Percentiles rank a stretch among this genome's conserved stretches.
Evolutionary conservation across 1,140 invertebrate genomes (phyloP).

Genomic region (Leptinotarsa lineolata): DNA sequence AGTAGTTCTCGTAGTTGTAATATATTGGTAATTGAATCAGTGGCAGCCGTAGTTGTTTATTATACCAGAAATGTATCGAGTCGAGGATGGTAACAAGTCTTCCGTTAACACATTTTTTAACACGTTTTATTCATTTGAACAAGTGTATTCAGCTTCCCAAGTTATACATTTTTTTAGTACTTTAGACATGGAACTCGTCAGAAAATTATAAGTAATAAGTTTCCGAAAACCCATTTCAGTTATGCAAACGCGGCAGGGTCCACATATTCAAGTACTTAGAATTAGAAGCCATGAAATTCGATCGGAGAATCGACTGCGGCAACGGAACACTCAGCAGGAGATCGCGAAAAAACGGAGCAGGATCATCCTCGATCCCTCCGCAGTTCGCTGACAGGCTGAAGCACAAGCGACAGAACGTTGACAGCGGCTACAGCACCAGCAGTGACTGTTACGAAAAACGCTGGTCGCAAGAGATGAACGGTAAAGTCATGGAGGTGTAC

Average conservation of each 20-base stretch:
- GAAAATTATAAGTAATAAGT: conserved; percentile 6
- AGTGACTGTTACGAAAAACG: conserved; percentile 78
- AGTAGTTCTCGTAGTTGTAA: too few relatives aligned
- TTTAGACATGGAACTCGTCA: conserved; percentile 12
- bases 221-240: conserved; percentile 60
- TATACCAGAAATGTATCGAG: too few relatives aligned
- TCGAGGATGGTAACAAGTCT: too few relatives aligned
- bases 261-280: conserved; percentile 95
- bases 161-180: too few relatives aligned
- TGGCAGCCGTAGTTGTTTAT: too few relatives aligned
- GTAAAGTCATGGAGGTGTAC: conserved; percentile 57
- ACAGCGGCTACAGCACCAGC: conserved; percentile 87
- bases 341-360: conserved; percentile 44
- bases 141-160: too few relatives aligned
- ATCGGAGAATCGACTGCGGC: conserved; percentile 56
- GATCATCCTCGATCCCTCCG: conserved; percentile 44
- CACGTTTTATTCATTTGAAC: not conserved
- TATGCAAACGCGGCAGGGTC: conserved; percentile 87
- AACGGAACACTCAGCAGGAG: conserved; percentile 54
- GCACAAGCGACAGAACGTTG: conserved; percentile 76
- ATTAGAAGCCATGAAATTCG: conserved; percentile 78
- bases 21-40: too few relatives aligned
- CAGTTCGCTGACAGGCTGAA: conserved; percentile 53
- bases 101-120: too few relatives aligned
- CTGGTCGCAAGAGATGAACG: conserved; percentile 79